A percentile compares a stretch with the other conserved stretches of the same genome.
Evolutionary conservation across 2,113 vertebrate species (phyloP).

Genomic region (Charina bottae): DNA sequence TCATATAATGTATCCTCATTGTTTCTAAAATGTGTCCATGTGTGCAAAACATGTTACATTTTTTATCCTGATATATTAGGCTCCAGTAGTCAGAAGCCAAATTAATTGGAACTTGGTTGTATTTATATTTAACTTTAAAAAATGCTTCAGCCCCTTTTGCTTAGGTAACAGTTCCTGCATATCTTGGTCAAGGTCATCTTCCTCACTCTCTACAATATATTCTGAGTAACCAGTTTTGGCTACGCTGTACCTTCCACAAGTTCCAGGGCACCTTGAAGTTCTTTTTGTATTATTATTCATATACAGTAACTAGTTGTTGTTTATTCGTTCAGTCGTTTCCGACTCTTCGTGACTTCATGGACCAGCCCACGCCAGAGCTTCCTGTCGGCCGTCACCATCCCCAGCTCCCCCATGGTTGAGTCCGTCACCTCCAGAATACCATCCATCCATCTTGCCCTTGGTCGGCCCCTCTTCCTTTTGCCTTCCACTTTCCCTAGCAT

Average conservation of each 20-base stretch:
- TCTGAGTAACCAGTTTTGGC: background rate
- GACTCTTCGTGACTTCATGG: too few species aligned
- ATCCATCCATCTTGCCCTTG: too few species aligned
- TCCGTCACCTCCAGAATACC: too few species aligned
- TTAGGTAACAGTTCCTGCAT: background rate
- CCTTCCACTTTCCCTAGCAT: too few species aligned
- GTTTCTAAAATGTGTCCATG: background rate
- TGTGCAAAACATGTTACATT: background rate
- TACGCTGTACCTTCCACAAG: background rate
- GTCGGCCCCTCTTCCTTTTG: too few species aligned
- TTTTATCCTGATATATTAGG: background rate
- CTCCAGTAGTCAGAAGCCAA: background rate
- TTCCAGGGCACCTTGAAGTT: background rate
- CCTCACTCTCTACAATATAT: background rate
- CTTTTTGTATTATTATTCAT: background rate
- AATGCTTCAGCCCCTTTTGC: background rate
- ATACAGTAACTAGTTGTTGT: background rate
- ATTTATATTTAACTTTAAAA: constrained; percentile 1
- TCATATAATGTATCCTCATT: background rate
- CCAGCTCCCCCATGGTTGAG: too few species aligned
- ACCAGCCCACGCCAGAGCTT: too few species aligned
- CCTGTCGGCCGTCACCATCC: too few species aligned
- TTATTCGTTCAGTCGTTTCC: too few species aligned
- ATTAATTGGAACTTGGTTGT: background rate
- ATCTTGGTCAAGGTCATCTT: background rate